These are phyloP conservation scores for Bolborhynchus lineola DNA, from an alignment of 2,113 vertebrate genomes.

Conservation along the genomic window DNA sequence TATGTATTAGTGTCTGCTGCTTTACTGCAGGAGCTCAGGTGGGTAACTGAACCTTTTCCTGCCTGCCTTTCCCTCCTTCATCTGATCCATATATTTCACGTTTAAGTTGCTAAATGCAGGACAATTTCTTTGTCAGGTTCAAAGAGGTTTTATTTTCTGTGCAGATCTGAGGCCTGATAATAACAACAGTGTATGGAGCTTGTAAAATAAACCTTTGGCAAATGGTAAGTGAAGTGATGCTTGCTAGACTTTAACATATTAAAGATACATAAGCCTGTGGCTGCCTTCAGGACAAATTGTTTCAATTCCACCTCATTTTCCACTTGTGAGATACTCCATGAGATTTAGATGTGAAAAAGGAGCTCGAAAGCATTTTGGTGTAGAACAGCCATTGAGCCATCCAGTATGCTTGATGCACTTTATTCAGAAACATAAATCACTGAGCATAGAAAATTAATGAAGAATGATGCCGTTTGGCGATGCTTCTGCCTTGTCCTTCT, in stretches of 20 bases:
- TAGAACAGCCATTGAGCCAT: background rate
- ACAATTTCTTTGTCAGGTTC: background rate
- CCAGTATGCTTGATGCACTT: background rate
- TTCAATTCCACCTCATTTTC: conserved; percentile 44
- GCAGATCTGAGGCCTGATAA: background rate
- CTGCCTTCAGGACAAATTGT: conserved; percentile 36
- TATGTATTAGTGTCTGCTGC: background rate
- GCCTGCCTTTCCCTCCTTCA: background rate
- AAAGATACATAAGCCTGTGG: background rate
- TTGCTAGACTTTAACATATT: background rate
- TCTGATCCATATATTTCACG: background rate
- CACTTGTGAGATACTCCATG: background rate
- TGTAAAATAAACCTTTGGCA: background rate
- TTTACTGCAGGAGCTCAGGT: background rate
- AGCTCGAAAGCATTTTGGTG: background rate
- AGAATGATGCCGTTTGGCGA: background rate
- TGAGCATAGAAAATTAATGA: background rate
- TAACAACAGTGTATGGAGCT: background rate
- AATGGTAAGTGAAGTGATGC: background rate
- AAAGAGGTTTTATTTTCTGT: background rate
- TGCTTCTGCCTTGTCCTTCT: background rate
- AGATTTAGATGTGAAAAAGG: conserved; percentile 6
- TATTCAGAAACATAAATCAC: background rate
- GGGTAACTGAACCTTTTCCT: background rate
- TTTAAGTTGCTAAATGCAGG: background rate